Base-by-base conservation (phyloP, 2,888 invertebrate genomes). In the Stenchaetothrips biformis region DNA sequence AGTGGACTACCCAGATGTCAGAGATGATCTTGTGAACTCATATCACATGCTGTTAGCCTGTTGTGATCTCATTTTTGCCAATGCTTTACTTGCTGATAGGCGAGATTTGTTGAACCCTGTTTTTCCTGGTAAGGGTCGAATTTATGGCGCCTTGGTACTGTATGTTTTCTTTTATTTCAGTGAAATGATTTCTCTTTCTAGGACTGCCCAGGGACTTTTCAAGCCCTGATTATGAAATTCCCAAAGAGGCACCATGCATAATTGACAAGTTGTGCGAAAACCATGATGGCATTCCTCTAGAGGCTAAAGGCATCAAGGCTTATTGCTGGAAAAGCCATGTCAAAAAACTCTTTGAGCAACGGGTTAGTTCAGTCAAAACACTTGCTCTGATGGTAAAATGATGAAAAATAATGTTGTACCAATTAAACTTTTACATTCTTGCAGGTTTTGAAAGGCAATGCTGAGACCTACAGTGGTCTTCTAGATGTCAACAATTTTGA, bases 21-120 rank as follows among this genome's bases (percentile, higher is more conserved):
- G 94, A 79, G 95, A 97, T 86, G 98, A 99, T 87, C 89, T 99
- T 81, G 96, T 99, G 1, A 96, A 95, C 86, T 97, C 96, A 83
- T 97, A 95, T 86, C 97, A 98, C 87, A 89, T 99, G 79, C 88
- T 99, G 79, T 89, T 98, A 81, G 95, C 96, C 81, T 95, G 96
- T 86, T 91, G 97, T 83, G 98, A 99, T 89, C 91, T 95, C 86
- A 91, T 97, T 80, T 98, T 94, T 87, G 91, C 91, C 81, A 98
- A 98, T 88, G 95, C 95, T 59, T 89, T 96, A 82, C 89, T 94
- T 85, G 91, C 93, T 80, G 92, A 92, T 84, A 89, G 96, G 82
- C 91, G 90, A 84, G 97, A 97, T 87, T 89, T 98, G 81, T 89
- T 98, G n/a, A 97, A 96, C 87, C 90, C 92, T 48, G 89, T 91